Conservation (phyloP, 2,888 invertebrate genomes). For the Lepas anatifera region DNA sequence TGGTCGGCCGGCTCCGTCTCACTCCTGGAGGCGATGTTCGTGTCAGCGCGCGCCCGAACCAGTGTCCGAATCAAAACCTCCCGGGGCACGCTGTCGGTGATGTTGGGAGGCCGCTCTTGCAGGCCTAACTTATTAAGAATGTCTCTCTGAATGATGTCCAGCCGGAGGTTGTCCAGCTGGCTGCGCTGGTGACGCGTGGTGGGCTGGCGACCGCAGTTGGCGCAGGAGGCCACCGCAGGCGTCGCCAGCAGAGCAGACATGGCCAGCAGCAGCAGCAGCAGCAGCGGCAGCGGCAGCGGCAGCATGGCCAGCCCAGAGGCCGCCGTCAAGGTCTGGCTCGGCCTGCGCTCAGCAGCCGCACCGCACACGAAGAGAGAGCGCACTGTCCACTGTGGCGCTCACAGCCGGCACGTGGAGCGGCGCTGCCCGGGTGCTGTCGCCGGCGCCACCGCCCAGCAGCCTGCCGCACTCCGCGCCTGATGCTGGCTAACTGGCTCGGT, state of each 20-base stretch:
- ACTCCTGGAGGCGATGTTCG: neutral
- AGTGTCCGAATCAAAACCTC: neutral
- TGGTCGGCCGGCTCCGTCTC: neutral
- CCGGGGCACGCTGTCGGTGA: neutral
- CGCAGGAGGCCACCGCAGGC: neutral
- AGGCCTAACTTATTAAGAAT: neutral
- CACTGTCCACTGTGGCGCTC: no score
- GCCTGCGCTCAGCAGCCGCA: no score
- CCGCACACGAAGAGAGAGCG: no score
- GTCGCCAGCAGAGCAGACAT: no score
- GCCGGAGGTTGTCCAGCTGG: slow-evolving; percentile 2
- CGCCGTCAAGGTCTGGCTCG: neutral
- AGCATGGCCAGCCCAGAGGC: neutral
- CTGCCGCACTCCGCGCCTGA: neutral
- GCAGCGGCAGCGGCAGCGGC: neutral
- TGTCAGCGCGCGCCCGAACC: neutral
- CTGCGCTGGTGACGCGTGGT: neutral
- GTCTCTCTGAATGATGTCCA: neutral
- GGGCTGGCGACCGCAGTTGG: neutral
- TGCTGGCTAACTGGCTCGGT: neutral
- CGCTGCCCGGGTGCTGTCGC: no score
- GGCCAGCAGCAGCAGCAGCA: neutral
- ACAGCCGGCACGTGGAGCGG: no score
- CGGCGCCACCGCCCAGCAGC: neutral
- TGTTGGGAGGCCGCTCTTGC: slow-evolving; percentile 2